These are phyloP conservation scores for Agrochola litura DNA, from an alignment of 2,888 invertebrate genomes.

Conservation along the genomic window DNA sequence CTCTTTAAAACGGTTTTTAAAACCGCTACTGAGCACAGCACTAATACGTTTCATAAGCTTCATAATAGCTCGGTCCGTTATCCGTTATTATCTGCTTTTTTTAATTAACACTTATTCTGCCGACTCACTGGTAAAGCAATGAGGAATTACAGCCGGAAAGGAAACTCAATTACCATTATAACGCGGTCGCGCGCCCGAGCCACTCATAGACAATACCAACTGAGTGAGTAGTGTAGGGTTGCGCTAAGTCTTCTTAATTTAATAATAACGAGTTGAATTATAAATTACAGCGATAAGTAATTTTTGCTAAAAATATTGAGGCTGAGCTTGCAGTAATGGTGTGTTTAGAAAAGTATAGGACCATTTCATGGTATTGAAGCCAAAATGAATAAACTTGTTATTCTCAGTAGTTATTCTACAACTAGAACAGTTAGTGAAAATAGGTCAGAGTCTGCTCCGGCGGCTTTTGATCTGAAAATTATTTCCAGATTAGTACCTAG, in stretches of 20 bases:
- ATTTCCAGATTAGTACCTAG: not conserved
- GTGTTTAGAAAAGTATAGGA: not conserved
- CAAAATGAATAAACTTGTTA: too few species aligned
- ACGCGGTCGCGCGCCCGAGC: slow-evolving; percentile 67
- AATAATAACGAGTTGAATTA: slow-evolving; percentile 7
- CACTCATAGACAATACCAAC: slow-evolving; percentile 53
- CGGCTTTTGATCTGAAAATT: not conserved
- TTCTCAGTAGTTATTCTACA: not conserved
- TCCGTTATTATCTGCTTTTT: slow-evolving; percentile 44
- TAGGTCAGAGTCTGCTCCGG: not conserved
- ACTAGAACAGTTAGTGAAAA: not conserved
- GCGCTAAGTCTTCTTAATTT: slow-evolving; percentile 4
- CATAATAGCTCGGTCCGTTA: slow-evolving; percentile 14
- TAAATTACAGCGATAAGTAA: not conserved
- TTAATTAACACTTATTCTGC: slow-evolving; percentile 49
- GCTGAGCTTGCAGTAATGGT: not conserved
- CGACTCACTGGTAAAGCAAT: slow-evolving; percentile 49
- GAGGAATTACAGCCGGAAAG: slow-evolving; percentile 73
- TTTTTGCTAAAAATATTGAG: not conserved
- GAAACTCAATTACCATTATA: slow-evolving; percentile 82
- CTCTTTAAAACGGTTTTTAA: not conserved
- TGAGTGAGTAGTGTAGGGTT: slow-evolving; percentile 56
- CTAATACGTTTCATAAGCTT: slow-evolving; percentile 3
- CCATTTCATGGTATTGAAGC: not conserved
- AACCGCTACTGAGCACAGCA: not conserved